A percentile compares a stretch with the other conserved stretches of the same genome.
phyloP scores from a whole-genome alignment of 2,113 vertebrate species.

The Vidua macroura region DNA sequence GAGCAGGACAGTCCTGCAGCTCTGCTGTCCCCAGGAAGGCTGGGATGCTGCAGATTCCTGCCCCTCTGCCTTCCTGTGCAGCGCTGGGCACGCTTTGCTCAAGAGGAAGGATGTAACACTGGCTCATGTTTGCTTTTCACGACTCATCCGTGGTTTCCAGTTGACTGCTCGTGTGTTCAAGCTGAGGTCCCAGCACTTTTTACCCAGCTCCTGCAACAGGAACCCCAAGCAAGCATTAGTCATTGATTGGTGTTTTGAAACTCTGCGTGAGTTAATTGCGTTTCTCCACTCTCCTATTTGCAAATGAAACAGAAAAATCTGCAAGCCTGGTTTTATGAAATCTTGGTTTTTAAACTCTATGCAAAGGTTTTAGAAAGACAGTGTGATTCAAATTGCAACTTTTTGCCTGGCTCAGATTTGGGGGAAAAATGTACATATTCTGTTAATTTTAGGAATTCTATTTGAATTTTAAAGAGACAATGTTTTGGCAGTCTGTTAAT shows the following conservation, averaged over 20 bases:
- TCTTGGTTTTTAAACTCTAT: fast-evolving
- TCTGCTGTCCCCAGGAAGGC: background rate
- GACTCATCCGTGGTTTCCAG: background rate
- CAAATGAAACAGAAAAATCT: background rate
- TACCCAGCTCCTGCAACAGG: background rate
- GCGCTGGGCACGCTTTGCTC: fast-evolving
- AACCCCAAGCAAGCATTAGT: background rate
- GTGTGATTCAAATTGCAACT: background rate
- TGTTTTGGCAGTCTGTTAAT: background rate
- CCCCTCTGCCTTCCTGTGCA: background rate
- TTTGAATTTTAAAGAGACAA: background rate
- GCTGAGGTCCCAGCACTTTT: background rate
- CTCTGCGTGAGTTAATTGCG: background rate
- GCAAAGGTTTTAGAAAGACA: background rate
- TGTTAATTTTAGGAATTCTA: background rate
- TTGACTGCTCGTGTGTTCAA: background rate
- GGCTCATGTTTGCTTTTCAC: background rate
- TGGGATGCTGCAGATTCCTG: background rate
- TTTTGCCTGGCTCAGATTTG: background rate
- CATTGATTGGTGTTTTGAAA: background rate
- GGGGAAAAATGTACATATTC: fast-evolving
- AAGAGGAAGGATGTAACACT: background rate
- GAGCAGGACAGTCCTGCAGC: background rate
- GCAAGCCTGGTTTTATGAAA: background rate
- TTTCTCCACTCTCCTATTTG: background rate